These are phyloP conservation scores for Cynodonichthys magdalenae DNA, from an alignment of 2,797 vertebrate genomes.

Conservation along the genomic window DNA sequence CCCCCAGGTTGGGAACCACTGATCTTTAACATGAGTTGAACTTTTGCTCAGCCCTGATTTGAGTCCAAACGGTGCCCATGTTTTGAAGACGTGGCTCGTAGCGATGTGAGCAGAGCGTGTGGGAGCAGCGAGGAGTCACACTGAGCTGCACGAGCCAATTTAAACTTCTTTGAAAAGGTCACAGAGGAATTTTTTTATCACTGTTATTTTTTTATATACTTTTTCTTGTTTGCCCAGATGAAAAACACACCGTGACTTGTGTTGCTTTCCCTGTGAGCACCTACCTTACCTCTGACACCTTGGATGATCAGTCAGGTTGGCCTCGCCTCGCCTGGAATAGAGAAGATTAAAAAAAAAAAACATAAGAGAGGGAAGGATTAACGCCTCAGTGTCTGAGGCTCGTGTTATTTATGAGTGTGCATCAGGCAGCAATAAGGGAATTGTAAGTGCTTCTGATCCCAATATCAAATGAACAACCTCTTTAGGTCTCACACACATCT, in stretches of 20 bases:
- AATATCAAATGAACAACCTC: slow-evolving; percentile 39
- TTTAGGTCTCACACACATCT: slow-evolving; percentile 12
- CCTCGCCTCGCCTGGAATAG: slow-evolving; percentile 63
- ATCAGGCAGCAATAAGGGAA: slow-evolving; percentile 31
- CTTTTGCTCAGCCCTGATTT: no score
- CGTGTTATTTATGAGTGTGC: slow-evolving; percentile 13
- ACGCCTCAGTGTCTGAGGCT: slow-evolving; percentile 23
- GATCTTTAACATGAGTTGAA: no score
- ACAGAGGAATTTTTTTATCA: slow-evolving; percentile 42
- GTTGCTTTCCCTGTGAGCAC: slow-evolving; percentile 32
- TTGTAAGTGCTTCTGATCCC: slow-evolving; percentile 19
- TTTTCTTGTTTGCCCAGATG: slow-evolving; percentile 25
- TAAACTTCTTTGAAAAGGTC: slow-evolving; percentile 42
- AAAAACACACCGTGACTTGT: slow-evolving; percentile 26
- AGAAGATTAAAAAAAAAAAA: slow-evolving; percentile 61
- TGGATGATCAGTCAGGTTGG: slow-evolving; percentile 61
- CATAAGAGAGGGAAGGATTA: slow-evolving; percentile 28
- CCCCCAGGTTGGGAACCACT: no score
- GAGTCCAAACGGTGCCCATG: no score
- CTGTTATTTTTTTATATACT: slow-evolving; percentile 26
- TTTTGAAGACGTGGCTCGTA: no score
- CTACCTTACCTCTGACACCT: slow-evolving; percentile 62
- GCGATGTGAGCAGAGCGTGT: no score
- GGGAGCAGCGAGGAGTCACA: slow-evolving; percentile 20
- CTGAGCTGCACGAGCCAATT: slow-evolving; percentile 37